Base-by-base conservation (phyloP, 2,888 invertebrate genomes). In the Polydrusus tereticollis region DNA sequence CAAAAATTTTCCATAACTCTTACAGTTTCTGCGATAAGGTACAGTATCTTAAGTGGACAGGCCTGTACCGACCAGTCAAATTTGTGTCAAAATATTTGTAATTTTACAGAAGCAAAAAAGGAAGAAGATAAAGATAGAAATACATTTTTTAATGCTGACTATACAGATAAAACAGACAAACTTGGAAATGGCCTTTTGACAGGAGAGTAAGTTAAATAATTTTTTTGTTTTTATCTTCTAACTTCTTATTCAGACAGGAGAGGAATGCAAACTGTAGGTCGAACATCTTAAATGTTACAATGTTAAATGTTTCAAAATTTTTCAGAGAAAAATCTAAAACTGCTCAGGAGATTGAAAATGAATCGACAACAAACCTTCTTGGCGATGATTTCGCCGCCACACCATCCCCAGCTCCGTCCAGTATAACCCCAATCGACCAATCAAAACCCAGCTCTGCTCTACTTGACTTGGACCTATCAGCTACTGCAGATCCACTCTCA, bases 131-230 rank as follows among this genome's bases (percentile, higher is more conserved):
- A 85, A 64, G 86, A 86, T 52, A 86, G 88, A 45, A 86, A 86
- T 20, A 88, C 86, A 10, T 86, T 85, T 74, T 88, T 88, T 69
- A 86, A 90, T 89, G 89, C 90, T 80, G 90, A 90, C 78, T 91
- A 89, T 78, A 88, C 88, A 79, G 90, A 90, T 71, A 81, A 33
- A 88, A 88, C 82, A 86, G 79, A 47, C 8, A 36, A 68, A 18
- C 16, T 64, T 33, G 63, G 63, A n/a, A 63, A 63, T 33, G 63
- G 63, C 21, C n/a, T 63, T 47, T 43, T 63, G 5, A 47, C 45
- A 10, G 14, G 16, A 8, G 33, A 63, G 63, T 63, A 47, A 47
- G 63, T 50, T 45, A 2, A 59, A 8, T 47, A 18, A 45, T 12
- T 21, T 41, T n/a, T 41, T 16, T 41, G 4, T 21, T 43, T 26